phyloP scores from a whole-genome alignment of 2,888 invertebrate species.

The Athetis lepigone region DNA sequence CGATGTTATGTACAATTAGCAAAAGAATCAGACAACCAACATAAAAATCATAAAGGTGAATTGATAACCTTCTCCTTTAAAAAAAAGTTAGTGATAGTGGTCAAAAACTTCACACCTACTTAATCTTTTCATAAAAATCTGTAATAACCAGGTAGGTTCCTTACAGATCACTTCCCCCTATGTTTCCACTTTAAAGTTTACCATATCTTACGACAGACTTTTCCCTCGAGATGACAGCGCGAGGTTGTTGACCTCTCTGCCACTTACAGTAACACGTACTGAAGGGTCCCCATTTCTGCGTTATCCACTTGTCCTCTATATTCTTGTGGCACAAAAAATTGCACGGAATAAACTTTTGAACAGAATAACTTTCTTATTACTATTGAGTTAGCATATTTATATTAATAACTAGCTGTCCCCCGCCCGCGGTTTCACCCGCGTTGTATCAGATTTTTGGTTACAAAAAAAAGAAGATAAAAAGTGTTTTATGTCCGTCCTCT shows the following conservation, averaged over 20 bases:
- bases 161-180: conserved; percentile 36
- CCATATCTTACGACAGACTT: conserved; percentile 72
- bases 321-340: conserved; percentile 31
- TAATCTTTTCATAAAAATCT: not conserved
- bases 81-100: too few species aligned
- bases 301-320: conserved; percentile 47
- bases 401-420: too few species aligned
- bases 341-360: not conserved
- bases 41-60: too few species aligned
- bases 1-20: too few species aligned
- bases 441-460: too few species aligned
- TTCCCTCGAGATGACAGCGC: conserved; percentile 63
- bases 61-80: too few species aligned
- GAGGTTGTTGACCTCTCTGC: conserved; percentile 66
- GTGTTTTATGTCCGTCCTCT: too few species aligned
- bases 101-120: too few species aligned
- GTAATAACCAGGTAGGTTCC: not conserved
- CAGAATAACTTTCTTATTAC: not conserved
- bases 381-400: too few species aligned
- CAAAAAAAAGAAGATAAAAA: too few species aligned
- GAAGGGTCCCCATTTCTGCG: conserved; percentile 43
- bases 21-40: too few species aligned
- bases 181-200: conserved; percentile 67
- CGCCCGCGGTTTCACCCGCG: too few species aligned
- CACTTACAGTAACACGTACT: conserved; percentile 60